Evolutionary conservation across 2,888 invertebrate species (phyloP), one percentile per base, ranked within the genome.

Genomic region (Cheilosia soror): DNA sequence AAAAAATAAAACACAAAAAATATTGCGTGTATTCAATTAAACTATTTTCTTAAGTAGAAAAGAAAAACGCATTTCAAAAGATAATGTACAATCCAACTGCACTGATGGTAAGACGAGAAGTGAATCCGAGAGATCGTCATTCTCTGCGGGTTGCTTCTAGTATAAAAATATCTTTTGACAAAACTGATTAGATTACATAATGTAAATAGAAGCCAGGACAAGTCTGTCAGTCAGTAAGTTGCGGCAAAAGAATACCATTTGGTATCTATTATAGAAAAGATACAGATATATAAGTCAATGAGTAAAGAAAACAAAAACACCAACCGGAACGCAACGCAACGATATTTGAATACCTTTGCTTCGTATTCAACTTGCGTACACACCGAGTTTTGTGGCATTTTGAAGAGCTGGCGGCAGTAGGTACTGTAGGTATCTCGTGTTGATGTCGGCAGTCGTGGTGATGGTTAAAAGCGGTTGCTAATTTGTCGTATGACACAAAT

Each of bases 151-250:
- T 11, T 63, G 62, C 4, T 75, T 81, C 55, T 65, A 72, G 60
- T 65, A 40, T 42, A 49, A 65, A 77, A 75, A 71, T 69, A 79
- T 75, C 73, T 79, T 75, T 73, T 71, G 63, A 79, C 49, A 53
- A 80, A 80, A 72, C 71, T 80, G 85, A 81, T 81, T 76, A 85
- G 76, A 85, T 85, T 76, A 85, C 85, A 80, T 80, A 84, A 80
- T 80, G 76, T 29, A 79, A 75, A 79, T 69, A 68, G 72, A 82
- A 83, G 72, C 82, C 71, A 60, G 37, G 37, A 44, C 68, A 77
- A 62, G 25, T 27, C 51, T 27, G 27, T 5, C 44, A 44, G 27
- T 57, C 15, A 68, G 49, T 37, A 33, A 33, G 51, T 55, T 77
- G 58, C 49, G 40, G 49, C 37, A 7, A 51, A 37, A 65, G 65